phyloP scores from a whole-genome alignment of 2,113 vertebrate species.

The Rattus norvegicus region GRCr8 NC_086021.1:79706501-79707000 shows the following conservation, averaged over 20 bases:
- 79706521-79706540: conserved; percentile 55
- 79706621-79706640: neutral
- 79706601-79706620: conserved; percentile 41
- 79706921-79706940: conserved; percentile 41
- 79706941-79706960: neutral
- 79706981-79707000: conserved; percentile 7
- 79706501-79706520: conserved; percentile 47
- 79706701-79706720: neutral
- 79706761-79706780: conserved; percentile 34
- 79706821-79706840: neutral
- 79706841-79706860: neutral
- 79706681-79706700: neutral
- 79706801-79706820: conserved; percentile 54
- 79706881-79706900: conserved; percentile 34
- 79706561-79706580: conserved; percentile 42
- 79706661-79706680: neutral
- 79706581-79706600: conserved; percentile 30
- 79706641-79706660: neutral
- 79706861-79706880: neutral
- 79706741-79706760: neutral
- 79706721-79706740: conserved; percentile 5
- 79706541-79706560: conserved; percentile 54
- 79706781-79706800: conserved; percentile 30
- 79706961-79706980: neutral
- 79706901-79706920: conserved; percentile 49